Evolutionary conservation across 2,797 vertebrate genomes (phyloP), one percentile per base, ranked within the genome.

Genomic region (Sebastes hubbsi): DNA sequence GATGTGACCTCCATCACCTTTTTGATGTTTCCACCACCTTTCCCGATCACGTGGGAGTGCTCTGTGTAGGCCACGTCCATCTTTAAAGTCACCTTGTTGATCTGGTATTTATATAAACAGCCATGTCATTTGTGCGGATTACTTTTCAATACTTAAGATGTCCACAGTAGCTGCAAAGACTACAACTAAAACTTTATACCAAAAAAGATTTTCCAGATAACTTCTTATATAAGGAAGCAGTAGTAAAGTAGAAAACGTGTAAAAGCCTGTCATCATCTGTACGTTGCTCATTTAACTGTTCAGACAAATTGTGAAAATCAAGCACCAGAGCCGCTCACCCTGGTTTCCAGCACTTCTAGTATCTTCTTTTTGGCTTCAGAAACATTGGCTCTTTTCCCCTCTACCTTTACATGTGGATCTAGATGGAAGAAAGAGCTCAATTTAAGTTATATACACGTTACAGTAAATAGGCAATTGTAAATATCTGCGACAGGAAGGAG

Each of bases 381-480:
- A 56, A 96, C 96, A 30, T 93, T 88, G 7, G 38, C 76, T 89
- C 75, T 90, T 68, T 94, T 96, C 27, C 96, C 96, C 67, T 96
- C 96, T 49, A 96, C 96, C 84, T 96, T 96, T 42, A 97, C 96
- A 59, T 97, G 96, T 54, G 96, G 96, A 92, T 97, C 96, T 97
- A 58, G 4, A 42, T 65, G 16, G 79, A 42, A 42, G 70, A 86
- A 3, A 66, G 3, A 61, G 27, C 16, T 75, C 4, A 22, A 4
- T 62, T 70, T 66, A 20, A 61, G 38, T 22, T 7, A 5, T 20
- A 29, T n/a, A 9, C 4, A 27, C 42, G 8, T 34, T 11, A 46
- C 11, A 32, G 10, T 36, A 14, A 64, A 76, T 16, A 2, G 4
- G 2, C 8, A 59, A 25, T 12, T 1, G 13, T 58, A 24, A 68